Conservation (phyloP, 2,888 invertebrate species). For the Bhutanitis thaidina region DNA sequence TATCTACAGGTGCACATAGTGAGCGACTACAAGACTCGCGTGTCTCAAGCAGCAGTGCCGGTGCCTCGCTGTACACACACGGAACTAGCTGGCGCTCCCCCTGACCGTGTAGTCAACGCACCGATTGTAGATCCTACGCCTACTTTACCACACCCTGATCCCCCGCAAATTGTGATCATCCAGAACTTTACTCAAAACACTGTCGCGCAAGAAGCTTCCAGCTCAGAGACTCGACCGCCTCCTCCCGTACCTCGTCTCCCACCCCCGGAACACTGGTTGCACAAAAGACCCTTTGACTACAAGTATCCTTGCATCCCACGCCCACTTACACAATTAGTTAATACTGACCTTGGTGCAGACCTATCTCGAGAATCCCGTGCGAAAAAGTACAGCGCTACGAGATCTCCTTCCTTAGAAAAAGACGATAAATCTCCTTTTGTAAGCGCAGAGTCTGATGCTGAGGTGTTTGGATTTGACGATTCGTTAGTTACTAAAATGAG, state of each 20-base stretch:
- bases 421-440: conserved; percentile 73
- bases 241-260: conserved; percentile 54
- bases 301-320: conserved; percentile 63
- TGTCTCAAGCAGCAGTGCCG: conserved; percentile 27
- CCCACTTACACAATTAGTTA: conserved; percentile 57
- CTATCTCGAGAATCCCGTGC: conserved; percentile 51
- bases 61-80: conserved; percentile 29
- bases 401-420: conserved; percentile 73
- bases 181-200: conserved; percentile 31
- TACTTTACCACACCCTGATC: conserved; percentile 6
- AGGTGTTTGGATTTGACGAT: conserved; percentile 64
- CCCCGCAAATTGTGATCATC: conserved; percentile 34
- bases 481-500: conserved; percentile 47
- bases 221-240: conserved; percentile 30
- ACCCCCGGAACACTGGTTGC: conserved; percentile 69
- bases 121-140: conserved; percentile 28
- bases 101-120: conserved; percentile 30
- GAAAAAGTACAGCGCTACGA: conserved; percentile 66
- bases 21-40: conserved; percentile 37
- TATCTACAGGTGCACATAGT: conserved; percentile 64
- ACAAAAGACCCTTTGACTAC: conserved; percentile 60
- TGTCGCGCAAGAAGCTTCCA: conserved; percentile 28
- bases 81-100: conserved; percentile 30
- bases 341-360: conserved; percentile 54
- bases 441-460: conserved; percentile 47